Conservation (phyloP, 2,797 vertebrate species). For the Diglossa cyanea region DNA sequence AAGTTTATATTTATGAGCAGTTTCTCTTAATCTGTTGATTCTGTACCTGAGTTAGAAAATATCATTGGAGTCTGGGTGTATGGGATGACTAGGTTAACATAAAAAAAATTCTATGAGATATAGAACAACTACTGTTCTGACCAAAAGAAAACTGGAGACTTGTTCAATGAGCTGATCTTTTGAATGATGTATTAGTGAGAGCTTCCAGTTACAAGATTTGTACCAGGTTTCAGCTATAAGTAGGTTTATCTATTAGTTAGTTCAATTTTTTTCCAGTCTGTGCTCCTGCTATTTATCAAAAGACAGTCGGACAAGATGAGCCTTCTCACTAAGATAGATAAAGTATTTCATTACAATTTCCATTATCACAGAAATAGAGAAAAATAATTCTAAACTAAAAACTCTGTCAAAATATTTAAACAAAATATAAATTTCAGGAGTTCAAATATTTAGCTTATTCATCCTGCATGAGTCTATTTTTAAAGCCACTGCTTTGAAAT, state of each 20-base stretch:
- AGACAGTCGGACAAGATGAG: neutral
- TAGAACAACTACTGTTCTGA: neutral
- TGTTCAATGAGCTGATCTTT: neutral
- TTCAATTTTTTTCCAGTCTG: neutral
- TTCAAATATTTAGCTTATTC: constrained; percentile 28
- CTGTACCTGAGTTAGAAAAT: neutral
- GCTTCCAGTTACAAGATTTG: neutral
- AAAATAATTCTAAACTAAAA: constrained; percentile 11
- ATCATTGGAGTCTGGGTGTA: neutral
- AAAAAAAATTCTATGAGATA: neutral
- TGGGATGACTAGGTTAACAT: neutral
- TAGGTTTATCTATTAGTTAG: constrained; percentile 2
- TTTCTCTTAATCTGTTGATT: neutral
- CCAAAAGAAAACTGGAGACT: neutral
- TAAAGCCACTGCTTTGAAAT: neutral
- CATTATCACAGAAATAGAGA: neutral
- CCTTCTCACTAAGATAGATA: neutral
- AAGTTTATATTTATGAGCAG: neutral
- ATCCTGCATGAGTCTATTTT: neutral
- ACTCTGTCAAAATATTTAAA: constrained; percentile 49
- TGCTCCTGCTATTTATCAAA: neutral
- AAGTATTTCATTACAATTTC: constrained; percentile 33
- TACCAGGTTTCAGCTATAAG: neutral
- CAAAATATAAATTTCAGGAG: neutral
- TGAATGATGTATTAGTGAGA: neutral